Conservation (phyloP, 2,113 vertebrate genomes). For the Dipodomys spectabilis region DNA sequence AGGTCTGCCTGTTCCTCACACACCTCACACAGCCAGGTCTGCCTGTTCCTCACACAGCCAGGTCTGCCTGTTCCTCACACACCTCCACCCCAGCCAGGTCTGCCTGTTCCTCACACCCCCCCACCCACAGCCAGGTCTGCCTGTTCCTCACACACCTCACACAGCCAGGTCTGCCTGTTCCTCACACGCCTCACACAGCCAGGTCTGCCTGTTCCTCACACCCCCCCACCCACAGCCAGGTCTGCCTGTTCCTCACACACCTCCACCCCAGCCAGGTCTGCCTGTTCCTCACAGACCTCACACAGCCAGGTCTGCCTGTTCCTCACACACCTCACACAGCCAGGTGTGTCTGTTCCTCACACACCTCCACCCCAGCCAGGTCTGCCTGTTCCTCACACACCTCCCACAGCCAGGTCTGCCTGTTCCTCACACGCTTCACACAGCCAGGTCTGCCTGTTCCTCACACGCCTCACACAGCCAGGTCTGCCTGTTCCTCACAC, state of each 20-base stretch:
- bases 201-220: conserved; percentile 98
- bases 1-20: conserved; percentile 98
- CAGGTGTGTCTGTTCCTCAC: conserved; percentile 98
- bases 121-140: conserved; percentile 94
- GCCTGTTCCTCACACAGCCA: conserved; percentile 96
- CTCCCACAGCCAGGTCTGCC: conserved; percentile 94
- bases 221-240: conserved; percentile 91
- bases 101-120: conserved; percentile 95
- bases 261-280: conserved; percentile 93
- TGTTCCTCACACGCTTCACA: conserved; percentile 90
- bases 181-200: conserved; percentile 91
- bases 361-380: conserved; percentile 91
- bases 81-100: conserved; percentile 91
- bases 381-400: conserved; percentile 97
- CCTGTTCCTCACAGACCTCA: conserved; percentile 92
- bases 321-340: conserved; percentile 90
- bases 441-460: conserved; percentile 98
- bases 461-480: conserved; percentile 93
- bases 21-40: conserved; percentile 94
- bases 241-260: conserved; percentile 97
- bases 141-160: conserved; percentile 92
- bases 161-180: conserved; percentile 98
- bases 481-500: conserved; percentile 98
- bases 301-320: conserved; percentile 97
- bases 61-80: conserved; percentile 98